Evolutionary conservation across 2,113 vertebrate genomes (phyloP).

Genomic region (Cnemophilus loriae): DNA sequence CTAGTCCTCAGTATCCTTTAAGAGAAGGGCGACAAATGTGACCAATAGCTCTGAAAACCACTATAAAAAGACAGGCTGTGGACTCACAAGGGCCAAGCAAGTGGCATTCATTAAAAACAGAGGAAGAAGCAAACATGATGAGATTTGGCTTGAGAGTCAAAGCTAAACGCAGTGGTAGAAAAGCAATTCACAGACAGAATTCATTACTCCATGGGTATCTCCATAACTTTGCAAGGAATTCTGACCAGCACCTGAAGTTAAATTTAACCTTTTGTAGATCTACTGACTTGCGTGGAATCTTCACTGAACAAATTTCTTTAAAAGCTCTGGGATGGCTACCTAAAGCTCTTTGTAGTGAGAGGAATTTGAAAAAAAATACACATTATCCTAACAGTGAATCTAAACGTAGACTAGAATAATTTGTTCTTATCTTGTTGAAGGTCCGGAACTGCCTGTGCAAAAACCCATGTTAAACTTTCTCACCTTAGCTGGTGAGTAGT

Average conservation of each 20-base stretch:
- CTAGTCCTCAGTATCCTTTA: not conserved
- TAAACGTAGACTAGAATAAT: not conserved
- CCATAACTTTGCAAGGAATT: not conserved
- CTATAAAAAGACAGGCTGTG: not conserved
- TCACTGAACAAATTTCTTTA: not conserved
- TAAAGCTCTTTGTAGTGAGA: not conserved
- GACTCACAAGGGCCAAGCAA: not conserved
- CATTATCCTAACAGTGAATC: not conserved
- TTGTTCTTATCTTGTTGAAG: not conserved
- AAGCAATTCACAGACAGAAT: not conserved
- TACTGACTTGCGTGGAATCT: not conserved
- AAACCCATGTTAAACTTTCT: not conserved
- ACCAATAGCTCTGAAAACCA: not conserved
- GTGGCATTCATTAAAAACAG: not conserved
- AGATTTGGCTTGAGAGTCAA: not conserved
- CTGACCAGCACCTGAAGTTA: not conserved
- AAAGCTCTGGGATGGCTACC: not conserved
- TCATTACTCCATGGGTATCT: not conserved
- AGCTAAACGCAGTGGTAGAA: not conserved
- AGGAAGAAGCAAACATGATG: not conserved
- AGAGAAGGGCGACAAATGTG: not conserved
- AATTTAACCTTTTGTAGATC: not conserved
- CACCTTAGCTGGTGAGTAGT: not conserved
- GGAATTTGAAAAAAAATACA: constrained; percentile 5
- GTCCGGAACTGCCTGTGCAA: not conserved